Evolutionary conservation across 2,888 invertebrate species (phyloP), one percentile per base, ranked within the genome.

Genomic region (Latrodectus elegans): DNA sequence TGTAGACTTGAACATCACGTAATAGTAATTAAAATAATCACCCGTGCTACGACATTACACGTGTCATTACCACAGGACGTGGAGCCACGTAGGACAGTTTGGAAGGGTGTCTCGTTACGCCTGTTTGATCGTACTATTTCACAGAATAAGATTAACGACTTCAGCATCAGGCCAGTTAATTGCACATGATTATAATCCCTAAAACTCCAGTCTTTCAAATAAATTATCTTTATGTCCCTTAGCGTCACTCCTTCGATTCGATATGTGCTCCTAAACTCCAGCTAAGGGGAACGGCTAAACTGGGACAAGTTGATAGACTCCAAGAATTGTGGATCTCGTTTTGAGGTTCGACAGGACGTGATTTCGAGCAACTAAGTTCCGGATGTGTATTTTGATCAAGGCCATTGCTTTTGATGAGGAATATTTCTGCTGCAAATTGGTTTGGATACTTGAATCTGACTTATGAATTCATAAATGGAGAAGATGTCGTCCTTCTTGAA

Each of bases 101-200:
- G 6, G 38, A 64, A 38, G 65, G 38, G 6, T 55, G 55, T 55
- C 55, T 60, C 55, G 64, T 80, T 71, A 72, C 71, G 26, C 60
- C 70, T 71, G 55, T 49, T 65, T 52, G 52, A 81, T 65, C 55
- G 53, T 38, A 53, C 26, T 38, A 53, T 53, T 73, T n/a, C 73
- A 26, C 52, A 73, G 64, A 51, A 73, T 53, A 60, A 60, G 73
- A 64, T 81, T 81, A 81, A 72, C 73, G 73, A 52, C 49, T 26
- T 10, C 12, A 38, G 10, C 55, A 49, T 67, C 65, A 49, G 51
- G 60, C 52, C 78, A 53, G 81, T 73, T 81, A 81, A 73, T 81
- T 73, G 81, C 81, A 65, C 73, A 49, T 73, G 81, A 73, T 81
- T 81, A 81, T 81, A 73, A 81, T 72, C 73, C 73, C 73, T 52